Percentiles rank a stretch among this genome's conserved stretches.
phyloP scores from a whole-genome alignment of 2,888 invertebrate species.

The Tanypteryx hageni region DNA sequence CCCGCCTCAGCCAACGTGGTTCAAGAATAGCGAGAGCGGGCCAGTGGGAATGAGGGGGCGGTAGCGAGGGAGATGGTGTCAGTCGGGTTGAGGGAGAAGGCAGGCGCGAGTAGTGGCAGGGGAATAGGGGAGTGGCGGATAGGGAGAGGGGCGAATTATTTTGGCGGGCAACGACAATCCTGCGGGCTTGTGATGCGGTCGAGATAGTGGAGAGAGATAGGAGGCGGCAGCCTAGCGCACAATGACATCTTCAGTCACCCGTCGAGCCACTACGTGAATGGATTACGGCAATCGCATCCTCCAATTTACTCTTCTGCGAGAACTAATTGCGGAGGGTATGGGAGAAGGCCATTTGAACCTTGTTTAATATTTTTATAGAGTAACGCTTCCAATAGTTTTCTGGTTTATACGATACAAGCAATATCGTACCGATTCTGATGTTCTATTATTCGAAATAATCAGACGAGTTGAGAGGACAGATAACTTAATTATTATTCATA shows the following conservation, averaged over 20 bases:
- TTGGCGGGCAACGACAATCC: slow-evolving; percentile 59
- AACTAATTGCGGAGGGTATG: background rate
- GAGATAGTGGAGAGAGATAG: background rate
- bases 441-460: too few relatives aligned
- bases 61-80: background rate
- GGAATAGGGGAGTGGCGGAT: background rate
- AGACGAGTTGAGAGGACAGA: too few relatives aligned
- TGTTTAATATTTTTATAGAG: too few relatives aligned
- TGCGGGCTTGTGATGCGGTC: background rate
- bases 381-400: too few relatives aligned
- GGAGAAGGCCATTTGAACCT: background rate
- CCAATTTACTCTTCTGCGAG: background rate
- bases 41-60: slow-evolving; percentile 8
- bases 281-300: slow-evolving; percentile 18
- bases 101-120: background rate
- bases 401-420: too few relatives aligned
- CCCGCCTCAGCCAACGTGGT: slow-evolving; percentile 44
- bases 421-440: too few relatives aligned
- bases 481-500: too few relatives aligned
- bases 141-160: slow-evolving; percentile 43
- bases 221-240: background rate
- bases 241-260: slow-evolving; percentile 41
- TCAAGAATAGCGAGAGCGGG: slow-evolving; percentile 61
- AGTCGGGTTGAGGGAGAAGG: background rate
- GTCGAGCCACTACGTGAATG: slow-evolving; percentile 48